Evolutionary conservation across 2,797 vertebrate species (phyloP).

Genomic region (Vireo griseus): DNA sequence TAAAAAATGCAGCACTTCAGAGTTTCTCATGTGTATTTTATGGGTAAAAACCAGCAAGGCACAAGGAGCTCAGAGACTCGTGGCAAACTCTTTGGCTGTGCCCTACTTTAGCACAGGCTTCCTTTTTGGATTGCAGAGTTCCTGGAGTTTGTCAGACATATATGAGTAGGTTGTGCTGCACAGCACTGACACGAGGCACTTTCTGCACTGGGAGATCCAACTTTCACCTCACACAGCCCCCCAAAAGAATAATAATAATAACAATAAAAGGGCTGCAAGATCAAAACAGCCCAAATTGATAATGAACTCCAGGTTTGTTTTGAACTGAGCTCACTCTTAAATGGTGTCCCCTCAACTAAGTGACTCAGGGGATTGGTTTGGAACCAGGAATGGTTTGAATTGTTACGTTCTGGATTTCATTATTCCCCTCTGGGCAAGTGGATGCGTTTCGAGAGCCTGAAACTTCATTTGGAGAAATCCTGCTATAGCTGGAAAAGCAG

Average conservation of each 20-base stretch:
- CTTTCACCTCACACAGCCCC: neutral
- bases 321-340: constrained; percentile 26
- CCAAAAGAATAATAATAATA: neutral
- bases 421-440: constrained; percentile 14
- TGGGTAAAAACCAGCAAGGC: neutral
- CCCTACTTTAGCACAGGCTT: neutral
- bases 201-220: neutral
- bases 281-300: constrained; percentile 1
- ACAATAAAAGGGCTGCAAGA: neutral
- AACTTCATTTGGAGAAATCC: constrained; percentile 26
- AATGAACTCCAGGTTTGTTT: constrained; percentile 54
- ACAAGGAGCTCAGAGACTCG: neutral
- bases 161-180: rapidly evolving
- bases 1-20: neutral
- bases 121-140: neutral
- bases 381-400: constrained; percentile 14
- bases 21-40: neutral
- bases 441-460: constrained; percentile 21
- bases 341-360: neutral
- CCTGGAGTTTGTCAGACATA: neutral
- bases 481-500: constrained; percentile 25
- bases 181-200: neutral
- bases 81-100: neutral
- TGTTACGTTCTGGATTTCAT: constrained; percentile 54
- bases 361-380: neutral